These are phyloP conservation scores for Menidia beryllina DNA, from an alignment of 2,113 vertebrate genomes.

Conservation along the genomic window DNA sequence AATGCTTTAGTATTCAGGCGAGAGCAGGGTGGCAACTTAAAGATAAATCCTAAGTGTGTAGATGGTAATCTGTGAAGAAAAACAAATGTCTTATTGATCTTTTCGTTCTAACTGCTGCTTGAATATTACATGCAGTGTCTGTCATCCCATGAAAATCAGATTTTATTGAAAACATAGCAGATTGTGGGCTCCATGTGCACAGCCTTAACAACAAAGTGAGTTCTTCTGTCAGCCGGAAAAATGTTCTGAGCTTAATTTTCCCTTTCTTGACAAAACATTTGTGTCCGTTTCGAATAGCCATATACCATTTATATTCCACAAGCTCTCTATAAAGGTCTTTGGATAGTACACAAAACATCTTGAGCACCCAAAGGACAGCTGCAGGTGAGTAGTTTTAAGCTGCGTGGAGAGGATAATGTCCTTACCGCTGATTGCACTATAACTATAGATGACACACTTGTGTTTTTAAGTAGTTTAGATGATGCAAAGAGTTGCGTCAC, in stretches of 20 bases:
- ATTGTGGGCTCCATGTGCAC: background rate
- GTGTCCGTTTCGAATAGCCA: background rate
- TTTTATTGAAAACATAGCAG: too few species aligned
- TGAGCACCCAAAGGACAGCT: constrained; percentile 5
- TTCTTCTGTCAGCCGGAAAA: background rate
- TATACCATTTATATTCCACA: background rate
- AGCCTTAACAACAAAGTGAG: background rate
- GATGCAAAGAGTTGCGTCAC: constrained; percentile 17
- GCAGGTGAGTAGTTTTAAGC: constrained; percentile 16
- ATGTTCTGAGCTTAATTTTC: background rate
- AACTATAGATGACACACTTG: constrained; percentile 4
- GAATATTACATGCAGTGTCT: too few species aligned
- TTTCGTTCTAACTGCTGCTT: too few species aligned
- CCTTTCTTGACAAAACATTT: background rate
- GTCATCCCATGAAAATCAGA: too few species aligned
- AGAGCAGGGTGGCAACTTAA: constrained; percentile 1
- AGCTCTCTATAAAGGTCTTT: constrained; percentile 16
- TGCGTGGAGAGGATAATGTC: constrained; percentile 17
- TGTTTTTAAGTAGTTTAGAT: constrained; percentile 6
- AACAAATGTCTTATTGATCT: background rate
- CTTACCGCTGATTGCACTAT: constrained; percentile 9
- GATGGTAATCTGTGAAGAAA: background rate
- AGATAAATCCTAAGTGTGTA: constrained; percentile 2
- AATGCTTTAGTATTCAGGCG: constrained; percentile 17
- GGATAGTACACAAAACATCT: background rate